These are phyloP conservation scores for Crotalus viridis DNA, from an alignment of 2,113 vertebrate genomes.

Conservation along the genomic window DNA sequence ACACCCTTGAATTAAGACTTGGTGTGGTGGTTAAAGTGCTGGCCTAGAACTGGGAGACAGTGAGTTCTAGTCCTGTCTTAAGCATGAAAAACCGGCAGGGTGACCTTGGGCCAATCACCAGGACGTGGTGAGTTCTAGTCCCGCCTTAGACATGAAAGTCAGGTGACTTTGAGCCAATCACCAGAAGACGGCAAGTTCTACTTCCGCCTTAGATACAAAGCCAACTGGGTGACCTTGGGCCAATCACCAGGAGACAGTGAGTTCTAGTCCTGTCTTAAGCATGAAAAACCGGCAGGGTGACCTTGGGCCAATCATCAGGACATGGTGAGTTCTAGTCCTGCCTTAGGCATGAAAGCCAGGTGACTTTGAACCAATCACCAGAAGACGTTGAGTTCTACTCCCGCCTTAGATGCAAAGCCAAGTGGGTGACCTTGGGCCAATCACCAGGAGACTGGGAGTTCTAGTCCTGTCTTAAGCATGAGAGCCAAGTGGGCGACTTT, in stretches of 20 bases:
- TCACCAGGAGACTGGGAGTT: not conserved
- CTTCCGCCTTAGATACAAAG: not conserved
- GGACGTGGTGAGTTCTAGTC: not conserved
- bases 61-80: not conserved
- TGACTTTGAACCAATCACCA: not conserved
- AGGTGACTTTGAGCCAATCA: not conserved
- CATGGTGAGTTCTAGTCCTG: not conserved
- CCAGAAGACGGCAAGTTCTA: not conserved
- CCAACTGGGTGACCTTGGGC: too few relatives aligned
- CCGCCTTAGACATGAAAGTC: not conserved
- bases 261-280: not conserved
- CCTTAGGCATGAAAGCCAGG: not conserved
- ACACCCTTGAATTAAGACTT: not conserved
- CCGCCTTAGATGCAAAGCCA: not conserved
- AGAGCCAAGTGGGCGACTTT: too few relatives aligned
- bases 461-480: not conserved
- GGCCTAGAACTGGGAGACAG: not conserved
- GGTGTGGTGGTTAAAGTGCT: not conserved
- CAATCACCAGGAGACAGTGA: not conserved
- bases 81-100: not conserved
- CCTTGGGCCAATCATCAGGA: not conserved
- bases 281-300: not conserved
- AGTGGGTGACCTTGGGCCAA: not conserved
- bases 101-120: not conserved
- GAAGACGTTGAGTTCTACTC: not conserved